These are phyloP conservation scores for Campoletis raptor DNA, from an alignment of 2,888 invertebrate species.

Conservation along the genomic window DNA sequence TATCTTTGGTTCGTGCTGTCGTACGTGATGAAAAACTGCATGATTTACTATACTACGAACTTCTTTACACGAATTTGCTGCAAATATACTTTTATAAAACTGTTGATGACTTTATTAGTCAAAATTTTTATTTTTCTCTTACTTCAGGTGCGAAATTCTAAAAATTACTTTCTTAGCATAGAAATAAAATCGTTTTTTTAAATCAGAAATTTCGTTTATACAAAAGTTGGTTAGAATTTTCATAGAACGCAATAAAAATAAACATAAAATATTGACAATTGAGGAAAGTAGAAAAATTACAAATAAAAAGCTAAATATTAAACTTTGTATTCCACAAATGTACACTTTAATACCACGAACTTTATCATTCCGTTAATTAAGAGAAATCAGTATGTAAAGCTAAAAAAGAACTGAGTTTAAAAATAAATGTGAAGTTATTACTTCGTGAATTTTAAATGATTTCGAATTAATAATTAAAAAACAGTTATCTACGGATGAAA, in stretches of 20 bases:
- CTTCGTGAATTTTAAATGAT: background rate
- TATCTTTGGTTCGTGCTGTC: constrained; percentile 1
- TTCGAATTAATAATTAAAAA: background rate
- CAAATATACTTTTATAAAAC: background rate
- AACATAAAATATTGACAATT: background rate
- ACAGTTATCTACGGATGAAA: background rate
- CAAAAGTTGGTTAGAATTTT: background rate
- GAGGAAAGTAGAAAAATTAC: background rate
- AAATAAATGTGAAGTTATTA: background rate
- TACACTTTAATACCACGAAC: background rate
- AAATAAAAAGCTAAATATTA: background rate
- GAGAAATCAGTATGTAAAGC: background rate
- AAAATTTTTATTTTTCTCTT: background rate
- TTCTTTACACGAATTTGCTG: background rate
- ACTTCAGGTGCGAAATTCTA: background rate
- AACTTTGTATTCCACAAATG: background rate
- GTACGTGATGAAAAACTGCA: background rate
- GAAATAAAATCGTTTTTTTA: background rate
- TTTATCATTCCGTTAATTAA: background rate
- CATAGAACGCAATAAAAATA: background rate
- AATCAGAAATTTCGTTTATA: background rate
- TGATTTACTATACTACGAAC: background rate
- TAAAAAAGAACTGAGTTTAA: background rate
- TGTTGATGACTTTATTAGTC: background rate
- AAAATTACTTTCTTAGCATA: background rate